Evolutionary conservation across 1,140 invertebrate species (phyloP), one percentile per base, ranked within the genome.

Genomic region (Nasonia longicornis): DNA sequence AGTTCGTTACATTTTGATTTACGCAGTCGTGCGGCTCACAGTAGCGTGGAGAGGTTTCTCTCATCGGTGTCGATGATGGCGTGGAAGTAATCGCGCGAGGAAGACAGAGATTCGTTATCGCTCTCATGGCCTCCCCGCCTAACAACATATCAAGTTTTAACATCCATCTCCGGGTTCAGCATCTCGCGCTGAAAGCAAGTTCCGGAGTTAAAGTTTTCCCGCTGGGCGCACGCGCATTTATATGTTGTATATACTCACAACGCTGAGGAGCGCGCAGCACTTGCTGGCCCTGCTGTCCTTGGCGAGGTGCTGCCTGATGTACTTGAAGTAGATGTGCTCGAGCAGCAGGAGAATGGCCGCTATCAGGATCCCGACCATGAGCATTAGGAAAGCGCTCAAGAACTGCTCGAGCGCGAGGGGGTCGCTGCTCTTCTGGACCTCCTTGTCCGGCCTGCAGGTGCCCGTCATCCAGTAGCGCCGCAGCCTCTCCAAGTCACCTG

Each of bases 391-490:
- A 22, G 98, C 98, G 48, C 96, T 98, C 86, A 99, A 95, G 90
- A 99, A 99, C 91, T 99, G 98, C 88, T 99, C 96, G 66, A 99
- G 92, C 2, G 98, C 98, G 82, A 99, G 91, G 0, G 97, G 98
- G 88, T 98, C 96, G 79, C 95, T 96, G 66, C 95, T 96, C 88
- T 97, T 96, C 85, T 96, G 94, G 86, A 97, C 95, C 88, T 97
- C 96, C 86, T 97, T 97, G 22, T 96, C 96, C 0, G 96, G 96
- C 85, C 97, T 96, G 89, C 98, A 99, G 0, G 97, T 97, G 6
- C 98, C 98, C 0, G 98, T 98, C 94, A 99, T 96, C 98, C 98
- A 99, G 88, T 97, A 99, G 82, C 97, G 93, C 83, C 98, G 93
- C 82, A 99, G 91, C 83, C 98, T 92, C 90, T 99, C 98, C 84